These are phyloP conservation scores for Acanthosepion lycidas DNA, from an alignment of 2,888 invertebrate species.

Conservation along the genomic window DNA sequence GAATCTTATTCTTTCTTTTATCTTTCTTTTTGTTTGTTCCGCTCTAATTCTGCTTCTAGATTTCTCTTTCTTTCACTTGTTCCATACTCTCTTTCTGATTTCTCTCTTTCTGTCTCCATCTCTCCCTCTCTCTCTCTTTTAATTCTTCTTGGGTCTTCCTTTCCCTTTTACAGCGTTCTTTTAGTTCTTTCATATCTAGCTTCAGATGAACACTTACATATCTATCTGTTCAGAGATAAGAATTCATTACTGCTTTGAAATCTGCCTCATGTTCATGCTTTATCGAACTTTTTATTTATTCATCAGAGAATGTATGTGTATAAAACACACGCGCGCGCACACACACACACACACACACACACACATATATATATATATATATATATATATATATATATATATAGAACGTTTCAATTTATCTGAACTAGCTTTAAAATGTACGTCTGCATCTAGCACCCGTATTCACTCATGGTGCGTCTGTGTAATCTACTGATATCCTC, in stretches of 20 bases:
- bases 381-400: too few relatives aligned
- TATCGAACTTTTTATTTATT: not conserved
- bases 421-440: not conserved
- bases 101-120: not conserved
- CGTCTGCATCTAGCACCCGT: not conserved
- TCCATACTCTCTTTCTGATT: not conserved
- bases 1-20: too few relatives aligned
- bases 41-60: too few relatives aligned
- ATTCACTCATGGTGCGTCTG: not conserved
- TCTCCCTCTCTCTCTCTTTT: not conserved
- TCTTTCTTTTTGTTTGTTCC: too few relatives aligned
- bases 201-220: not conserved
- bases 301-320: not conserved
- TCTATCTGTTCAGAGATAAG: not conserved
- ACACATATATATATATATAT: too few relatives aligned
- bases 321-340: too few relatives aligned
- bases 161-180: not conserved
- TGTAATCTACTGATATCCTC: conserved; percentile 2
- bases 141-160: not conserved
- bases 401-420: too few relatives aligned
- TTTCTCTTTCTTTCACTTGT: not conserved
- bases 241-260: not conserved
- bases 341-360: not conserved
- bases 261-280: not conserved
- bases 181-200: not conserved